Base-by-base conservation (phyloP, 2,797 vertebrate species). In the Hoplostethus mediterraneus region DNA sequence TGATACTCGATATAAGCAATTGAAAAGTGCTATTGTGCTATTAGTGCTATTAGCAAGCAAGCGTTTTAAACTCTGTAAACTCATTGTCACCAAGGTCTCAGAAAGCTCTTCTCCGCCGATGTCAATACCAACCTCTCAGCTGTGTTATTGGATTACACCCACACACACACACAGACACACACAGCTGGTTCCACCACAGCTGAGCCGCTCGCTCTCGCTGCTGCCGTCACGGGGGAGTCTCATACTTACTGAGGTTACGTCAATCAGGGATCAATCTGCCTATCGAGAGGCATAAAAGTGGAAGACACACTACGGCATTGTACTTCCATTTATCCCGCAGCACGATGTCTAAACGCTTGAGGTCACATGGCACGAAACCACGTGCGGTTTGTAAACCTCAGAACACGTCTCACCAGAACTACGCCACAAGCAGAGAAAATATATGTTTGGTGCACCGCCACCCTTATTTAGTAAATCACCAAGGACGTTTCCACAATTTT, bases 41-140 rank as follows among this genome's bases (percentile, higher is more conserved):
- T 21, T 40, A 42, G 17, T 11, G 14, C 33, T 10, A 16, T 42
- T 58, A 40, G 45, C 53, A 30, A 33, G 11, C 28, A 28, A 51
- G 45, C 61, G 68, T 71, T 75, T 73, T 64, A 31, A 21, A 67
- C 45, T 21, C 21, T 66, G 28, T 56, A 69, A 77, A 71, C 67
- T 80, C 65, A 68, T 78, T 87, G 53, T 77, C 81, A 80, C 47
- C 28, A 56, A 67, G 56, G 59, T 60, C 83, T 61, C 47, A 86
- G 80, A 86, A 89, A 52, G 52, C 33, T 40, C 9, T 55, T 4
- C n/a, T 51, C 28, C 17, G 58, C 28, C 47, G n/a, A 44, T 10
- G 49, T 71, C 69, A 71, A 67, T 40, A 52, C 7, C 17, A 47
- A 5, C 5, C 51, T 47, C 75, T 40, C 30, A 51, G 54, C 52